phyloP scores from a whole-genome alignment of 2,797 vertebrate genomes.

The Fratercula arctica region DNA sequence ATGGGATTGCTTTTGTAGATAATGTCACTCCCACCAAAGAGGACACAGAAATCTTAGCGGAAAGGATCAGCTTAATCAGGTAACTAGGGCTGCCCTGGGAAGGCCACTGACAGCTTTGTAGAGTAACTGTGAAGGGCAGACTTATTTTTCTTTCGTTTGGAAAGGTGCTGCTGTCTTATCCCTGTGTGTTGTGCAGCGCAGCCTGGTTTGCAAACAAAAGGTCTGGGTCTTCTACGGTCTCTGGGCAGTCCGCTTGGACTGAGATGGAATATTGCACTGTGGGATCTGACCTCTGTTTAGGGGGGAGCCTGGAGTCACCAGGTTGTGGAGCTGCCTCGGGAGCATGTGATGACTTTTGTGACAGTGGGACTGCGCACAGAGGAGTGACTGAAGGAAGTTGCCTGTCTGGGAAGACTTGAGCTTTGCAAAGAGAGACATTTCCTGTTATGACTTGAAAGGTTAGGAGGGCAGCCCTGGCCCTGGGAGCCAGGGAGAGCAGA shows the following conservation, averaged over 20 bases:
- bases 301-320: neutral
- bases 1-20: conserved; percentile 91
- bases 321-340: neutral
- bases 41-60: conserved; percentile 82
- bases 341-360: neutral
- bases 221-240: neutral
- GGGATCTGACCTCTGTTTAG: neutral
- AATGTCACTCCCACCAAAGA: conserved; percentile 86
- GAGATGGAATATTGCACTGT: neutral
- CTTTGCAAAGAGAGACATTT: conserved; percentile 28
- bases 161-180: neutral
- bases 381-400: neutral
- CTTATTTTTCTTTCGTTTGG: neutral
- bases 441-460: conserved; percentile 65
- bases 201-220: neutral
- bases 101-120: neutral
- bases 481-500: conserved; percentile 51
- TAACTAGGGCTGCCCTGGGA: conserved; percentile 44
- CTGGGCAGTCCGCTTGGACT: accelerated
- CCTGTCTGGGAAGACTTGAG: conserved; percentile 31
- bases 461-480: conserved; percentile 32
- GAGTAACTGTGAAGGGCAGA: accelerated
- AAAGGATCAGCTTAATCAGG: conserved; percentile 92
- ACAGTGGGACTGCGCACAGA: neutral
- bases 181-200: accelerated